These are phyloP conservation scores for Argyresthia goedartella DNA, from an alignment of 2,888 invertebrate genomes.

Conservation along the genomic window DNA sequence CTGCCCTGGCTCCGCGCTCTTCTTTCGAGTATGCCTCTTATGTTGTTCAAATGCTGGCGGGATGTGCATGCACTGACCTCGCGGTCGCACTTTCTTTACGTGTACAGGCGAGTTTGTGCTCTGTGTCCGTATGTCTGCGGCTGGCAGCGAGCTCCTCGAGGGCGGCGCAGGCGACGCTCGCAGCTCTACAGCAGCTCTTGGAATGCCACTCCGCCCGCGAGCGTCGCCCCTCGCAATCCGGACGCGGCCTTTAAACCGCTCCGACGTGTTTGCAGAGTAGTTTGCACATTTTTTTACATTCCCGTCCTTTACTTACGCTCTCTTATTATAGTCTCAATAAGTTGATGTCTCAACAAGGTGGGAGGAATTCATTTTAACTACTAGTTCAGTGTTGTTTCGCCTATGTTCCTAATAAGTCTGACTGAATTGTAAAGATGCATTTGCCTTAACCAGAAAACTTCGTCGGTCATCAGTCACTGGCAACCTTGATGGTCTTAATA, in stretches of 20 bases:
- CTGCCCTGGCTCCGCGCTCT: slow-evolving; percentile 23
- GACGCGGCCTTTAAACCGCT: slow-evolving; percentile 68
- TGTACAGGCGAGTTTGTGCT: slow-evolving; percentile 14
- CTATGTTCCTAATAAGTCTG: no score
- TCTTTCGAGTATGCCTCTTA: slow-evolving; percentile 17
- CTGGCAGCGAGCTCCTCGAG: not conserved
- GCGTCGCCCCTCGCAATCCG: slow-evolving; percentile 60
- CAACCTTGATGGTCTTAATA: not conserved
- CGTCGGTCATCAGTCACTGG: no score
- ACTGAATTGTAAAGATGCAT: no score
- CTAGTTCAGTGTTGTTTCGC: no score
- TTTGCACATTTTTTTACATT: slow-evolving; percentile 70
- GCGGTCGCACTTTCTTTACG: slow-evolving; percentile 27
- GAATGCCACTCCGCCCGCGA: slow-evolving; percentile 39
- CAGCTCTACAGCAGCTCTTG: not conserved
- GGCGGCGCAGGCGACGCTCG: not conserved
- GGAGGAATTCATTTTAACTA: not conserved
- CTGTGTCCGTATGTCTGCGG: no score
- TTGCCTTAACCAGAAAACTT: no score
- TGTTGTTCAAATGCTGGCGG: slow-evolving; percentile 6
- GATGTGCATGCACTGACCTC: slow-evolving; percentile 18
- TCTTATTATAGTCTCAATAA: slow-evolving; percentile 24
- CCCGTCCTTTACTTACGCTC: slow-evolving; percentile 58
- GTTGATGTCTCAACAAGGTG: slow-evolving; percentile 3
- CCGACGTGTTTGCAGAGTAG: slow-evolving; percentile 68